Conservation (phyloP, 2,888 invertebrate species). For the Thalpophila matura region DNA sequence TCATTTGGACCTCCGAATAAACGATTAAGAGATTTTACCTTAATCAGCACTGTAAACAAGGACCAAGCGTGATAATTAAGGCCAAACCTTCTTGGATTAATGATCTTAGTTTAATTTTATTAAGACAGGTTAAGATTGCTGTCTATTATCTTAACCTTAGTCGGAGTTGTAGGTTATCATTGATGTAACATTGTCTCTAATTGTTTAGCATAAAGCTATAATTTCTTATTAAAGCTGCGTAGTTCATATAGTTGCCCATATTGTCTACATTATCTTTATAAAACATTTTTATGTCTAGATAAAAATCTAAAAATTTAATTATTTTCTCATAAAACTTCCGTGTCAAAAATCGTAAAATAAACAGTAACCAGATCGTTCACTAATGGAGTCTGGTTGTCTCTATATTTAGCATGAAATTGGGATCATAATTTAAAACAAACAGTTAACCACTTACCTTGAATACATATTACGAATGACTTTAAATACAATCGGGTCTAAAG, state of each 20-base stretch:
- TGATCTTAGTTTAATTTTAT: conserved; percentile 33
- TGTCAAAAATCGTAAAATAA: too few relatives aligned
- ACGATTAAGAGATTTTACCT: conserved; percentile 26
- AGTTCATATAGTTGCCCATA: too few relatives aligned
- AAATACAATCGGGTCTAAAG: conserved; percentile 13
- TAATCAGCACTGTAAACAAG: conserved; percentile 29
- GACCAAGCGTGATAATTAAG: conserved; percentile 39
- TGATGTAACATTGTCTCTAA: too few relatives aligned
- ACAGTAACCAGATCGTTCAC: neutral
- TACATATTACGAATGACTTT: conserved; percentile 20
- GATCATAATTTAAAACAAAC: conserved; percentile 42
- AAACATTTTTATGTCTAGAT: too few relatives aligned
- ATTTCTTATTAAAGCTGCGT: too few relatives aligned
- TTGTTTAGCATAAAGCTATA: too few relatives aligned
- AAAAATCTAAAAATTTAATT: too few relatives aligned
- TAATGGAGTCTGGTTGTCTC: neutral
- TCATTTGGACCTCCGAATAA: conserved; percentile 18
- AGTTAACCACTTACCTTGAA: conserved; percentile 30
- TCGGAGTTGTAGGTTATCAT: too few relatives aligned
- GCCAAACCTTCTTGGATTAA: conserved; percentile 40
- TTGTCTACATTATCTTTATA: too few relatives aligned
- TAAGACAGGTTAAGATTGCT: neutral
- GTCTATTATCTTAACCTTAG: neutral
- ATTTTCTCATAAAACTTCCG: too few relatives aligned
- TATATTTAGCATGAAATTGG: conserved; percentile 6